Base-by-base conservation (phyloP, 2,888 invertebrate species). In the Galerucella calmariensis region DNA sequence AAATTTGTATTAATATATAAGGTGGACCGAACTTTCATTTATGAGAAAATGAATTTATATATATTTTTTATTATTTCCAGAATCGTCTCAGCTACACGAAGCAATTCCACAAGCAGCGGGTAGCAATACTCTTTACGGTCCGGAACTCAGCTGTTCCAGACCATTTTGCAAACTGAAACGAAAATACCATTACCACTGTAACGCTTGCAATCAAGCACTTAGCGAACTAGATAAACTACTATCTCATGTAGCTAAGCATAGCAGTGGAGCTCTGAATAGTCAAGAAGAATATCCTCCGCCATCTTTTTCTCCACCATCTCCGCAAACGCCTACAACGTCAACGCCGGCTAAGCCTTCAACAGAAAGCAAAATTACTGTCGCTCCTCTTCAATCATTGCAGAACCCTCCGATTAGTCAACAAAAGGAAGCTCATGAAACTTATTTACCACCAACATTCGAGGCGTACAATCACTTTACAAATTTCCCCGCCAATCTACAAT, bases 101-200 rank as follows among this genome's bases (percentile, higher is more conserved):
- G n/a, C 59, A 11, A 67, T 51, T 9, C 44, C 63, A 24, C 76
- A 67, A 67, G 74, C 69, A 8, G 68, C 69, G 4, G 83, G 83
- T 24, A 87, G 87, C 66, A 90, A 90, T 81, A 90, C 89, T 0
- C 86, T 91, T 41, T 93, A 91, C 83, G 91, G 92, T 0, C 91
- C 91, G 0, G 92, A 92, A 78, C 88, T 90, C 73, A 91, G 91
- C 69, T 95, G 95, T 85, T 92, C 93, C 69, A 88, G 94, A 24
- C 94, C 94, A 5, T 94, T 94, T 85, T 95, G 95, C 87, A 95
- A 94, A 85, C 88, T 94, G 79, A 94, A 94, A 86, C 90, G 93
- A 75, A 92, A 93, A 83, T 92, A 92, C 78, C 94, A 95, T 83
- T 94, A 92, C 83, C 95, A 95, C 84, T 95, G 95, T 86, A 92